Percentiles rank a stretch among this genome's conserved stretches.
Evolutionary conservation across 2,113 vertebrate genomes (phyloP).

Genomic region (Eubucco bourcierii): DNA sequence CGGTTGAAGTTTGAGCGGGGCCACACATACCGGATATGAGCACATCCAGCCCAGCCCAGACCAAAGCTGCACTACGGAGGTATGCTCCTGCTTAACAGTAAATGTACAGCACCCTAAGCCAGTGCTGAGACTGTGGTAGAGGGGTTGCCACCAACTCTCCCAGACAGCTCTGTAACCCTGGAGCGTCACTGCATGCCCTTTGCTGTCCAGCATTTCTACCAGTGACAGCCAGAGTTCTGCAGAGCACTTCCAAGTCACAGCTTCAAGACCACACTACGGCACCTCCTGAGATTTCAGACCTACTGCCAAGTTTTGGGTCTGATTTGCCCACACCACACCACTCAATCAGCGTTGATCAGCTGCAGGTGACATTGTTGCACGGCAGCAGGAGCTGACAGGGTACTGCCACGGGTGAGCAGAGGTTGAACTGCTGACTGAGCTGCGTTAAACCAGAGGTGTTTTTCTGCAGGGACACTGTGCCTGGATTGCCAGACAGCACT

Average conservation of each 20-base stretch:
- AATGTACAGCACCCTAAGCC: fast-evolving
- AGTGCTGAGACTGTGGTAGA: fast-evolving
- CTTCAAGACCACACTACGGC: fast-evolving
- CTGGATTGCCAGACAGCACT: fast-evolving
- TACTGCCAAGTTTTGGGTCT: fast-evolving
- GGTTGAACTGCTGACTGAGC: background rate
- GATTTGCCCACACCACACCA: fast-evolving
- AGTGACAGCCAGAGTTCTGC: fast-evolving
- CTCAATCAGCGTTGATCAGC: too few species aligned
- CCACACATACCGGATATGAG: too few species aligned
- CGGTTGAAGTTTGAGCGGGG: fast-evolving
- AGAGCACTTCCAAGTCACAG: background rate
- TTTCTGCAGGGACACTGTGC: fast-evolving
- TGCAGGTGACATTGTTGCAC: fast-evolving
- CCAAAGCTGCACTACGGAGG: too few species aligned
- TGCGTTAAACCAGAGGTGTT: background rate
- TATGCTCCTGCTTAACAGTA: background rate
- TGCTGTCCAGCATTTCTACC: background rate
- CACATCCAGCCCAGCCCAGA: too few species aligned
- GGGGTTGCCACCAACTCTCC: background rate
- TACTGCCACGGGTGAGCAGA: fast-evolving
- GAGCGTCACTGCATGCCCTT: background rate
- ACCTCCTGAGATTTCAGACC: fast-evolving
- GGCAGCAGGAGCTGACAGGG: fast-evolving
- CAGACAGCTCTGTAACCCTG: background rate